Evolutionary conservation across 2,888 invertebrate species (phyloP), one percentile per base, ranked within the genome.

Genomic region (Polymixis lichenea): DNA sequence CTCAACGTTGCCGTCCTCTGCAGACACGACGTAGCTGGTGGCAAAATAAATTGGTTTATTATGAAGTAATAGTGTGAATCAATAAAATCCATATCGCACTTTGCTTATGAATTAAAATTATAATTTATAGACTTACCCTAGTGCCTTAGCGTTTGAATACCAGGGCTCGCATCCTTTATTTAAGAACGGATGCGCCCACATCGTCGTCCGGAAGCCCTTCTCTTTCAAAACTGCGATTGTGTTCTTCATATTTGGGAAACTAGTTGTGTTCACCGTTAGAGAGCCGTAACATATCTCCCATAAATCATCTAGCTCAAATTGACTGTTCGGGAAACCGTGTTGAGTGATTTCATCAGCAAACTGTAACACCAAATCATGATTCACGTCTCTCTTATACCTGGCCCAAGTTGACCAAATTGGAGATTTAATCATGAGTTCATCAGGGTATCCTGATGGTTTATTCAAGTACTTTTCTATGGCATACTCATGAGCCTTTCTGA

Each of bases 361-460:
- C 38, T 94, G 90, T 32, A 96, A 72, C 0, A 97, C 95, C 0
- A 93, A 90, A 0, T 91, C 88, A 82, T 97, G 97, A 84, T 97
- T 96, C 0, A 98, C 95, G 15, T 95, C 89, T 0, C 93, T 90
- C 77, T 97, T 97, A 89, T 97, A 97, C 60, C 96, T 91, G 0
- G 97, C 97, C 97, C 97, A 97, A 0, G 98, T 97, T 0, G 98
- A 97, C 97, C 98, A 98, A 82, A 98, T 97, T 0, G 98, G 98
- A 77, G 97, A 94, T 25, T 92, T 92, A 6, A 98, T 95, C 95
- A 97, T 97, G 28, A 93, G 89, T 61, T 95, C 93, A 87, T 97
- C 97, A 0, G 97, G 98, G 51, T 97, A 92, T 0, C 95, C 97
- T 0, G 91, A 91, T 0, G 98, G 98, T 86, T 97, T 97, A 0